A percentile compares a stretch with the other conserved stretches of the same genome.
Conservation (phyloP, 2,113 vertebrate species). For the Tauraco erythrolophus region DNA sequence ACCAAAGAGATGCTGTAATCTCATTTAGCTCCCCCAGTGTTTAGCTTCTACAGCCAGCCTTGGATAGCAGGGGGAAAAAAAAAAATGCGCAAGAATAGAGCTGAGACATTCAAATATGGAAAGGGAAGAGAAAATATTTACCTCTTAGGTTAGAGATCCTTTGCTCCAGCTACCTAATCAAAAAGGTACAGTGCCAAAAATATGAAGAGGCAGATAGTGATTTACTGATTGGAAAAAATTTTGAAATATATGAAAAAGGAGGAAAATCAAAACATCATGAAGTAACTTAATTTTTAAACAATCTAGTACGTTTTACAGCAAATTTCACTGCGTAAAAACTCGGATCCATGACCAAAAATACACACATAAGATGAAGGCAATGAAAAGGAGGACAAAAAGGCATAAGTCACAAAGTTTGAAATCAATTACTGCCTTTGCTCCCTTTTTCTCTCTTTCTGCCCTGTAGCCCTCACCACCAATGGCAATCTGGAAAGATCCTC, state of each 20-base stretch:
- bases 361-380: background rate
- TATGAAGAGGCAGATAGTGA: background rate
- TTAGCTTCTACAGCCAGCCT: background rate
- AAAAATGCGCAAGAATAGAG: background rate
- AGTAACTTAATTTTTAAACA: background rate
- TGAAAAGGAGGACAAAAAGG: background rate
- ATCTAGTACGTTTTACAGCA: background rate
- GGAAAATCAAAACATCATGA: background rate
- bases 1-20: conserved; percentile 47
- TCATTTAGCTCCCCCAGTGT: conserved; percentile 23
- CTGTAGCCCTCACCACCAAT: background rate
- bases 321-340: background rate
- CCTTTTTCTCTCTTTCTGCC: background rate
- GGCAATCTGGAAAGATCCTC: background rate
- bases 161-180: background rate
- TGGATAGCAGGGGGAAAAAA: background rate
- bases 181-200: background rate
- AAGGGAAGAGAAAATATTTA: conserved; percentile 8
- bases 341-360: background rate
- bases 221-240: background rate
- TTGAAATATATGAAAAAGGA: background rate
- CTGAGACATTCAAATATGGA: background rate
- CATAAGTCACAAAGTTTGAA: background rate
- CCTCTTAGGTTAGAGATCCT: background rate
- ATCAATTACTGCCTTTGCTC: background rate